A percentile compares a stretch with the other conserved stretches of the same genome.
These are phyloP conservation scores for Stichopus horrens DNA, from an alignment of 53 echinoderm and acorn worm genomes.

Conservation along the genomic window DNA sequence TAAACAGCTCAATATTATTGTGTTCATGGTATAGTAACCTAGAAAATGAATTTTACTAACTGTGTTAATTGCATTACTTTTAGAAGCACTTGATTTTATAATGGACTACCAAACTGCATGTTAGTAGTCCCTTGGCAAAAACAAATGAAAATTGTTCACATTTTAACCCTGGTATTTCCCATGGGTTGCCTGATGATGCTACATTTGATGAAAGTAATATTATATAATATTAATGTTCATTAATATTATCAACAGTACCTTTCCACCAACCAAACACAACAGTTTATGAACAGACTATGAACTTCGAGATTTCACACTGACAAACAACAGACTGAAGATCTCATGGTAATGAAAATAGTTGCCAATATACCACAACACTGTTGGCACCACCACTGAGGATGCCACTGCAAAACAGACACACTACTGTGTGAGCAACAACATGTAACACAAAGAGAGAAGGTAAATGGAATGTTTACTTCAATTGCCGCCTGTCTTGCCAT, in stretches of 20 bases:
- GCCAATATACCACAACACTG: no score
- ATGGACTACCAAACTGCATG: no score
- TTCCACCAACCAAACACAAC: no score
- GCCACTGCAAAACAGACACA: no score
- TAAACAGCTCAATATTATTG: no score
- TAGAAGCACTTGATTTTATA: not conserved
- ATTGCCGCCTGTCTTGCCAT: slow-evolving; percentile 94
- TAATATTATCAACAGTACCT: not conserved
- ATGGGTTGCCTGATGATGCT: no score
- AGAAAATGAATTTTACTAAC: not conserved
- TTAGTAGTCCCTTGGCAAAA: not conserved
- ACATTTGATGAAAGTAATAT: not conserved
- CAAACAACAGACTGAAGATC: no score
- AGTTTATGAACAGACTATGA: no score
- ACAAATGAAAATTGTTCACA: slow-evolving; percentile 3
- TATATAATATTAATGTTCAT: not conserved
- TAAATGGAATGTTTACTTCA: slow-evolving; percentile 55
- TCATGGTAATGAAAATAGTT: no score
- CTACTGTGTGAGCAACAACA: not conserved
- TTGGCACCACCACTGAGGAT: no score
- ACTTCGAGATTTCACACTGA: no score
- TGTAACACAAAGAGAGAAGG: not conserved
- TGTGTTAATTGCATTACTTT: not conserved
- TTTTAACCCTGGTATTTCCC: no score
- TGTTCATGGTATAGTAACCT: not conserved